Percentiles rank a stretch among this genome's conserved stretches.
phyloP scores from a whole-genome alignment of 2,888 invertebrate genomes.

The Ypsolopha scabrella region DNA sequence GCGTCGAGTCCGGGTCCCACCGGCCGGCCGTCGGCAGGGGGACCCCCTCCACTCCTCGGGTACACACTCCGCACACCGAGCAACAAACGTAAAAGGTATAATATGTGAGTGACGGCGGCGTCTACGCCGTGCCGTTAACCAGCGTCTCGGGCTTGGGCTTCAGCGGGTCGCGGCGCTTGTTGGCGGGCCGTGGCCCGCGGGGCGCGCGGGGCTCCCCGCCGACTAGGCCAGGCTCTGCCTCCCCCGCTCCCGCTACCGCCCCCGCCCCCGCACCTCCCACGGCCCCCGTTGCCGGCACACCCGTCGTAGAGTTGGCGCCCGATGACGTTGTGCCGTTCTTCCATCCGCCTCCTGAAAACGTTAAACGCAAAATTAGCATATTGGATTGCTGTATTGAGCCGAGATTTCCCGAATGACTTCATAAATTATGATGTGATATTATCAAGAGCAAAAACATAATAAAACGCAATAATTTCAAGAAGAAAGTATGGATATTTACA shows the following conservation, averaged over 20 bases:
- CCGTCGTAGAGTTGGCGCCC: slow-evolving; percentile 3
- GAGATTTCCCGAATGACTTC: too few relatives aligned
- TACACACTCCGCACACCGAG: background rate
- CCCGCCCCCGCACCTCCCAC: slow-evolving; percentile 17
- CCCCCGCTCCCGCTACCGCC: slow-evolving; percentile 27
- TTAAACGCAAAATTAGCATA: too few relatives aligned
- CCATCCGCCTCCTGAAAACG: slow-evolving; percentile 47
- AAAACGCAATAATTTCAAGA: background rate
- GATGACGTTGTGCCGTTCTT: slow-evolving; percentile 41
- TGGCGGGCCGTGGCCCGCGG: slow-evolving; percentile 14
- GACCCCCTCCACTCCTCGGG: too few relatives aligned
- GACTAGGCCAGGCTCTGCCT: slow-evolving; percentile 23
- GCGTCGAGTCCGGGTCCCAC: slow-evolving; percentile 3
- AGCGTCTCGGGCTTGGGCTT: slow-evolving; percentile 72
- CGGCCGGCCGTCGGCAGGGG: background rate
- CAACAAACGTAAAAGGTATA: slow-evolving; percentile 1
- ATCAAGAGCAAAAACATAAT: too few relatives aligned
- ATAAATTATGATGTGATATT: too few relatives aligned
- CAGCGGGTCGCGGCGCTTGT: slow-evolving; percentile 45
- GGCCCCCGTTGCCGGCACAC: slow-evolving; percentile 9
- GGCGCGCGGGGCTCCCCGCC: slow-evolving; percentile 14
- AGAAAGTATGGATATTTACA: background rate
- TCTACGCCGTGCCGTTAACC: slow-evolving; percentile 75
- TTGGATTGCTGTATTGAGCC: too few relatives aligned
- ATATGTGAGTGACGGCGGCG: slow-evolving; percentile 4